Evolutionary conservation across 1,140 invertebrate genomes (phyloP), one percentile per base, ranked within the genome.

Genomic region (Eriosoma lanigerum): DNA sequence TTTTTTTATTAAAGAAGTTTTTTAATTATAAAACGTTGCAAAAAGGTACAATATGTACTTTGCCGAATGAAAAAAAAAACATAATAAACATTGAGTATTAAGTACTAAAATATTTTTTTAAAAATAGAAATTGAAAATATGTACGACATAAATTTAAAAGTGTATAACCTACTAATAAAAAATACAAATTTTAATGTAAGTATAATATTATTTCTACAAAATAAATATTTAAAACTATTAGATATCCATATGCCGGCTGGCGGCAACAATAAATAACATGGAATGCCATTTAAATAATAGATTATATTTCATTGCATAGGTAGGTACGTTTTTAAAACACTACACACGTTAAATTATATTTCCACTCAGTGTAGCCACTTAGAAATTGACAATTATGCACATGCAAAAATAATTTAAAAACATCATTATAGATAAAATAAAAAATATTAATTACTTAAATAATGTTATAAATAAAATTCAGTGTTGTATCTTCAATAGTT

Each of bases 281-380:
- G 19, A 29, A n/a, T 24, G 0, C 3, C n/a, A 52, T n/a, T 29
- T 48, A n/a, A n/a, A n/a, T n/a, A n/a, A n/a, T n/a, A n/a, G n/a
- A n/a, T n/a, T n/a, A n/a, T n/a, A n/a, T n/a, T n/a, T n/a, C n/a
- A n/a, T n/a, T n/a, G n/a, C n/a, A n/a, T n/a, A n/a, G n/a, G n/a
- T n/a, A n/a, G 24, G 50, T 72, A 72, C 68, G 44, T 72, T 50
- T 66, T 62, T 26, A 50, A 72, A 72, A 72, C 15, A 52, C 8
- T 19, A 50, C 8, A 29, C 46, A 52, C 3, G 15, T 24, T 72
- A 52, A 17, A 52, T 17, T 24, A n/a, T n/a, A n/a, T n/a, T n/a
- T n/a, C 19, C 3, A 15, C 48, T 50, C 68, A 72, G 68, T 72
- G 68, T 72, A 52, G 68, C 68, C 68, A 72, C 48, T 66, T 44